phyloP scores from a whole-genome alignment of 2,113 vertebrate genomes.

The Hyperopisus bebe region DNA sequence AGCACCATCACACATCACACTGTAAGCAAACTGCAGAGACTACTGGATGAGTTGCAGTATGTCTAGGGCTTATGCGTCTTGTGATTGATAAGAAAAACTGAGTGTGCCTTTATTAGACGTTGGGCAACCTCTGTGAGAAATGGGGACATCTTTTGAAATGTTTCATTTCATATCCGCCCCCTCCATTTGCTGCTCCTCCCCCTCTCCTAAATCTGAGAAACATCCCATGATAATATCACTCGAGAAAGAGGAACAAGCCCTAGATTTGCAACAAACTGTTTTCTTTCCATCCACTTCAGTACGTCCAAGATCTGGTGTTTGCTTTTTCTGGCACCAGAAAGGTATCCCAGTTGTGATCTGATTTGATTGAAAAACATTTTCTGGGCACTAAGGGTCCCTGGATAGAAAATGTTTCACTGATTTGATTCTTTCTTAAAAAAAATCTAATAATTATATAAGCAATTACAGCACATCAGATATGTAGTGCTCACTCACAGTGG shows the following conservation, averaged over 20 bases:
- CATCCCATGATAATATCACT: background rate
- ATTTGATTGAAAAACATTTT: background rate
- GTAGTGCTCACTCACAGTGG: background rate
- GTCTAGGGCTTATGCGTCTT: background rate
- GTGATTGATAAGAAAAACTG: background rate
- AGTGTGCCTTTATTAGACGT: background rate
- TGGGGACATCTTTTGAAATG: background rate
- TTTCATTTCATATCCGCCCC: background rate
- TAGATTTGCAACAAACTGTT: background rate
- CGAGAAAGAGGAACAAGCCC: background rate
- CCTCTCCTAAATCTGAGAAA: background rate
- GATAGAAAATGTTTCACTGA: background rate
- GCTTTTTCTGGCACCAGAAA: background rate
- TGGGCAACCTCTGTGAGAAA: background rate
- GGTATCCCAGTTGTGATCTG: background rate
- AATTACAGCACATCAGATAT: background rate
- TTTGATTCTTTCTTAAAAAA: background rate
- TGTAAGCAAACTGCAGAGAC: background rate
- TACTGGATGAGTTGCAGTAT: background rate
- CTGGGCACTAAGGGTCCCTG: background rate
- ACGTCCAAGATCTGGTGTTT: background rate
- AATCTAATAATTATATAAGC: background rate
- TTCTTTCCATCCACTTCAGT: background rate
- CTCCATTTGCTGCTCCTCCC: background rate
- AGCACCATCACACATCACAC: background rate